Conservation (phyloP, 2,888 invertebrate species). For the Dryococelus australis region DNA sequence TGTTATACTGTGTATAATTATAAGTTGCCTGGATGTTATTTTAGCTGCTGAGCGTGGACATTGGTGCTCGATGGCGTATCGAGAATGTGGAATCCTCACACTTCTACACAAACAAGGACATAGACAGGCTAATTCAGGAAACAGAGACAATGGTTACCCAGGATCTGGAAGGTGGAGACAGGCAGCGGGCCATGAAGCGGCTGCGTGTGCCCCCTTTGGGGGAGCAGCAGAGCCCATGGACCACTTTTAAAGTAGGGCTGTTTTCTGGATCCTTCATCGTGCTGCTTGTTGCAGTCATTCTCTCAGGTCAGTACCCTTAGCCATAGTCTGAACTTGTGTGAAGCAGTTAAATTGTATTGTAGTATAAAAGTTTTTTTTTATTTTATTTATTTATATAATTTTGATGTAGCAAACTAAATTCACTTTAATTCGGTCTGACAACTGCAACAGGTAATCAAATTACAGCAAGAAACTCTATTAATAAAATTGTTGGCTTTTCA, state of each 20-base stretch:
- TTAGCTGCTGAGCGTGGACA: slow-evolving; percentile 69
- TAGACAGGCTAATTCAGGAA: slow-evolving; percentile 81
- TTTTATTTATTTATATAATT: neutral
- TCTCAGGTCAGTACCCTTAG: slow-evolving; percentile 65
- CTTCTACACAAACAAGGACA: slow-evolving; percentile 86
- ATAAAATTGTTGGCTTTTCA: too few species aligned
- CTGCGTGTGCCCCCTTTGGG: slow-evolving; percentile 85
- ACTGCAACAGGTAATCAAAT: too few species aligned
- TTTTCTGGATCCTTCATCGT: slow-evolving; percentile 85
- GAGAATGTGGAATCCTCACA: slow-evolving; percentile 82
- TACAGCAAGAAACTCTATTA: too few species aligned
- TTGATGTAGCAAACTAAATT: neutral
- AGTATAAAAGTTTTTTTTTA: too few species aligned
- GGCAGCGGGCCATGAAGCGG: slow-evolving; percentile 87
- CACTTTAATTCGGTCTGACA: too few species aligned
- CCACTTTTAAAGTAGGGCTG: slow-evolving; percentile 84
- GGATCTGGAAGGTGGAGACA: slow-evolving; percentile 78
- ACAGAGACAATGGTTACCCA: slow-evolving; percentile 76
- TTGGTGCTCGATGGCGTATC: slow-evolving; percentile 80
- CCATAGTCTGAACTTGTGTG: too few species aligned
- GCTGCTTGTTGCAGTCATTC: slow-evolving; percentile 72
- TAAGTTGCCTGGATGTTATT: neutral
- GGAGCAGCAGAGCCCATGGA: slow-evolving; percentile 83
- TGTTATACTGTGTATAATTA: too few species aligned
- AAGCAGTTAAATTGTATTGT: too few species aligned